phyloP scores from a whole-genome alignment of 92 coral and sea anemone species.

The Phenganax marumi region DNA sequence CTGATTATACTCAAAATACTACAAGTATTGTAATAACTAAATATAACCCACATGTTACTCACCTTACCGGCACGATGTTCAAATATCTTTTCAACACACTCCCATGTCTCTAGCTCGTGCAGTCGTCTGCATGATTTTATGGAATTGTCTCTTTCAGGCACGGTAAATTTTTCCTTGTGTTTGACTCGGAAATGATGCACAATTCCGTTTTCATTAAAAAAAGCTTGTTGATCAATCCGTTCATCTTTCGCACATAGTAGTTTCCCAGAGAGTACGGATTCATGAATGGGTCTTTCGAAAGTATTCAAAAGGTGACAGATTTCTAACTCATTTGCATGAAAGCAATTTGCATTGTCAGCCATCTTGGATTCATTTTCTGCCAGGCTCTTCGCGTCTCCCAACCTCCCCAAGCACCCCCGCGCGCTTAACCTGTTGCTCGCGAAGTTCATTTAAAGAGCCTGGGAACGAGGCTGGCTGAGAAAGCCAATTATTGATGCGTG shows the following conservation, averaged over 20 bases:
- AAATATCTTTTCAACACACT: conserved; percentile 6
- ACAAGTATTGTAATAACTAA: neutral
- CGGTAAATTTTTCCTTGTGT: neutral
- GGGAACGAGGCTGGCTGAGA: no score
- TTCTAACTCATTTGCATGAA: conserved; percentile 3
- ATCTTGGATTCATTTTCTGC: neutral
- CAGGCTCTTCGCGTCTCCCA: neutral
- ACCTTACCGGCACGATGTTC: conserved; percentile 5
- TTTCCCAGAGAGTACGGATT: neutral
- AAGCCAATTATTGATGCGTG: no score
- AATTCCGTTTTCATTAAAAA: conserved; percentile 15
- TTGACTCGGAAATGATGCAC: neutral
- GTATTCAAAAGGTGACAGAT: neutral
- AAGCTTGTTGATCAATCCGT: neutral
- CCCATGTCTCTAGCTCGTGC: conserved; percentile 17
- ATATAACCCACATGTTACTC: neutral
- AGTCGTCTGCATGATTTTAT: neutral
- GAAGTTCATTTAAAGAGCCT: no score
- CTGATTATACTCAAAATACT: neutral
- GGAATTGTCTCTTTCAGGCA: neutral
- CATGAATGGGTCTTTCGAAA: neutral
- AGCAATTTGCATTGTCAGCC: neutral
- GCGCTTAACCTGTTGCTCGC: neutral
- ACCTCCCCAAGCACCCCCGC: conserved; percentile 7
- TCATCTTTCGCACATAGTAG: neutral